phyloP scores from a whole-genome alignment of 2,797 vertebrate species.

The Choloepus didactylus region DNA sequence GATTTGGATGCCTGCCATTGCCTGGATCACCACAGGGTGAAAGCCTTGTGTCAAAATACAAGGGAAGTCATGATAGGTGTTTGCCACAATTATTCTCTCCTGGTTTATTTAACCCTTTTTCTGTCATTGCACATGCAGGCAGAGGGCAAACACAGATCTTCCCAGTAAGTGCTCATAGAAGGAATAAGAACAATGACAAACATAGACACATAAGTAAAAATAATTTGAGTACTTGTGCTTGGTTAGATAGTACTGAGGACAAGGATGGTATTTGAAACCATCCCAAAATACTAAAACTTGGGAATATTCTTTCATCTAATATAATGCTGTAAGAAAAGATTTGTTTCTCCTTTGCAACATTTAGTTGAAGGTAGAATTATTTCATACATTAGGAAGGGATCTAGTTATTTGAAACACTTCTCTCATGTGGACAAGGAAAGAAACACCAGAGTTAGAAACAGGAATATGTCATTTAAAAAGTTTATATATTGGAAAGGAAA shows the following conservation, averaged over 20 bases:
- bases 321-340: background rate
- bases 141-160: background rate
- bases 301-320: background rate
- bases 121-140: background rate
- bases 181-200: slow-evolving; percentile 13
- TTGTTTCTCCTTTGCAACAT: slow-evolving; percentile 16
- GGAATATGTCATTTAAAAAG: slow-evolving; percentile 46
- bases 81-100: background rate
- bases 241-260: background rate
- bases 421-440: background rate
- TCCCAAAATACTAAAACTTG: background rate
- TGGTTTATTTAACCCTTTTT: background rate
- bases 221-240: background rate
- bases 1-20: background rate
- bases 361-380: slow-evolving; percentile 6
- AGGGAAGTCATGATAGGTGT: background rate
- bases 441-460: slow-evolving; percentile 66
- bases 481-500: slow-evolving; percentile 71
- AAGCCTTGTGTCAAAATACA: background rate
- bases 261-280: background rate
- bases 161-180: background rate
- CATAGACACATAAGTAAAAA: background rate
- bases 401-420: slow-evolving; percentile 17
- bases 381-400: background rate
- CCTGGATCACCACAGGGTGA: background rate